Base-by-base conservation (phyloP, 2,888 invertebrate genomes). In the Saturnia pavonia region DNA sequence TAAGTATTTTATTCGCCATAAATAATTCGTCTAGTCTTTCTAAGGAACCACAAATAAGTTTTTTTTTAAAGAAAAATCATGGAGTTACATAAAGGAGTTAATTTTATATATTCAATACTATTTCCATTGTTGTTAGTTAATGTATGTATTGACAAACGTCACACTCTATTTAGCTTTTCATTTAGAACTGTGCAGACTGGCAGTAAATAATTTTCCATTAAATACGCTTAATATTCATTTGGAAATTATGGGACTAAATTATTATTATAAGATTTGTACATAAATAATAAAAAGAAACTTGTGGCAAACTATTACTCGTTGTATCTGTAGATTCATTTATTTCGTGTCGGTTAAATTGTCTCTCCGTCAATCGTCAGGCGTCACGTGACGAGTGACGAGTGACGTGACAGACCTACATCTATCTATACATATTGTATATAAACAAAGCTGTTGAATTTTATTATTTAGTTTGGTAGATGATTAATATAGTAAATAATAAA, bases 401-500 rank as follows among this genome's bases (percentile, higher is more conserved):
- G 57, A 40, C 72, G 74, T 70, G 71, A 69, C 81, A 83, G 85
- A 27, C 86, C 84, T 86, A 85, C 89, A 90, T 88, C 82, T 92
- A 90, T 88, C 82, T 92, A 92, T 93, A 92, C 88, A 92, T 91
- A 91, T 89, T 94, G 93, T 94, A 93, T 91, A 93, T 92, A 94
- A 89, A 82, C 87, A 88, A 92, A 88, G 91, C 94, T 93, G 94
- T 94, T 94, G 89, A 91, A 91, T 88, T 91, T 90, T 92, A 93
- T 89, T 92, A 92, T 93, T 93, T 94, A 93, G 94, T 93, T 92
- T 92, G 81, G 92, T 94, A 93, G 94, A 91, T 88, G 89, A 92
- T 88, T 91, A 92, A 88, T 88, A 92, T 91, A 93, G 91, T 91
- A 90, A 92, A 89, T 92, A 42, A 63, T 91, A 90, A 88, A 90